A percentile compares a stretch with the other conserved stretches of the same genome.
Conservation (phyloP, 2,888 invertebrate species). For the Pharmacophagus antenor region DNA sequence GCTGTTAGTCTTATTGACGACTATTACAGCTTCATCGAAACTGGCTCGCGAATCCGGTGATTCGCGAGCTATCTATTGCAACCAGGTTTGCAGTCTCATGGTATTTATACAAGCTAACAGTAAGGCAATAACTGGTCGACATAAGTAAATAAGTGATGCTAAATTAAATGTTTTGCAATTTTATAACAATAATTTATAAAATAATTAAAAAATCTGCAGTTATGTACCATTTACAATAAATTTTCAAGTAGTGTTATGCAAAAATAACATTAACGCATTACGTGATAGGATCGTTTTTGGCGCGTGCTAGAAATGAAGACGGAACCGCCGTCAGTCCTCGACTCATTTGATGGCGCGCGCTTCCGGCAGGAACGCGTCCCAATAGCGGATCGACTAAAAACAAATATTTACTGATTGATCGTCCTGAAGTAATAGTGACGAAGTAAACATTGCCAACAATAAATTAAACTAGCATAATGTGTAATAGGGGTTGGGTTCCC, state of each 20-base stretch:
- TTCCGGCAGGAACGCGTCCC: slow-evolving; percentile 98
- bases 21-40: too few relatives aligned
- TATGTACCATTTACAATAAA: slow-evolving; percentile 19
- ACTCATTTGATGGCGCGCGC: slow-evolving; percentile 94
- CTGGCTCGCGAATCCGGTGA: too few relatives aligned
- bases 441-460: background rate
- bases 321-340: slow-evolving; percentile 43
- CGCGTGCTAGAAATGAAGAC: slow-evolving; percentile 34
- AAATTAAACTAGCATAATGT: background rate
- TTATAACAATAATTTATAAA: slow-evolving; percentile 41
- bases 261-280: slow-evolving; percentile 30
- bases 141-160: too few relatives aligned
- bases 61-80: too few relatives aligned
- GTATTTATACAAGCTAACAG: too few relatives aligned
- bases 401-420: slow-evolving; percentile 18
- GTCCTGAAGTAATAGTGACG: too few relatives aligned
- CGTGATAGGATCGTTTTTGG: slow-evolving; percentile 37
- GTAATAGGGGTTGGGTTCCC: too few relatives aligned
- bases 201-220: slow-evolving; percentile 58
- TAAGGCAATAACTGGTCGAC: too few relatives aligned
- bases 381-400: slow-evolving; percentile 91
- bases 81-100: too few relatives aligned
- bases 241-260: slow-evolving; percentile 11
- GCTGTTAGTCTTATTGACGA: too few relatives aligned
- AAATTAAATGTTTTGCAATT: too few relatives aligned